phyloP scores from a whole-genome alignment of 2,888 invertebrate species.

The Zaprionus obscuricornis region DNA sequence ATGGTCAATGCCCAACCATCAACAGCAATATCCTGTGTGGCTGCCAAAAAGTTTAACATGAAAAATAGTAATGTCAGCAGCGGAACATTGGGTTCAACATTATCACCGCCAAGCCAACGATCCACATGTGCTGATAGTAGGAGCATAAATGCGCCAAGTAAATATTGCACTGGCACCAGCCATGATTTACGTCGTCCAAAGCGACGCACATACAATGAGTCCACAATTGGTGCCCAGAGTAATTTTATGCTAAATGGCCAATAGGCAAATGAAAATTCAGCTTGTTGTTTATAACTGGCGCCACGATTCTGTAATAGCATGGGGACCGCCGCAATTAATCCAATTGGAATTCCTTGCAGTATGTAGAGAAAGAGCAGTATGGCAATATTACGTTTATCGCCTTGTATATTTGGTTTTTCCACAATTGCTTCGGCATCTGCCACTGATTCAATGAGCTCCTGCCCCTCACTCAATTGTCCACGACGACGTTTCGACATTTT shows the following conservation, averaged over 20 bases:
- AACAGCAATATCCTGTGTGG: conserved; percentile 99
- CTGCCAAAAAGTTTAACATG: conserved; percentile 96
- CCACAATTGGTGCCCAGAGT: conserved; percentile 99
- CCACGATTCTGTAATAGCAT: conserved; percentile 97
- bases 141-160: conserved; percentile 95
- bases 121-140: conserved; percentile 90
- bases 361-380: conserved; percentile 96
- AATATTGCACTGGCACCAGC: conserved; percentile 97
- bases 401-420: conserved; percentile 85
- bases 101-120: conserved; percentile 88
- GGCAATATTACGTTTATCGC: conserved; percentile 92
- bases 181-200: conserved; percentile 98
- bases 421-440: conserved; percentile 53
- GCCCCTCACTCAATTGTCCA: conserved; percentile 19
- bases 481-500: conserved; percentile 49
- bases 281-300: conserved; percentile 97
- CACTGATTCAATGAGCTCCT: conserved; percentile 18
- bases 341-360: conserved; percentile 97
- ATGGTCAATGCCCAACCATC: conserved; percentile 99
- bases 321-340: conserved; percentile 96
- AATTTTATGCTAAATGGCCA: conserved; percentile 97
- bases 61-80: conserved; percentile 94
- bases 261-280: conserved; percentile 95
- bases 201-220: conserved; percentile 91
- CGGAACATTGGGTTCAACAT: conserved; percentile 87